These are phyloP conservation scores for Drosophila nasuta DNA, from an alignment of 1,140 invertebrate species.

Conservation along the genomic window DNA sequence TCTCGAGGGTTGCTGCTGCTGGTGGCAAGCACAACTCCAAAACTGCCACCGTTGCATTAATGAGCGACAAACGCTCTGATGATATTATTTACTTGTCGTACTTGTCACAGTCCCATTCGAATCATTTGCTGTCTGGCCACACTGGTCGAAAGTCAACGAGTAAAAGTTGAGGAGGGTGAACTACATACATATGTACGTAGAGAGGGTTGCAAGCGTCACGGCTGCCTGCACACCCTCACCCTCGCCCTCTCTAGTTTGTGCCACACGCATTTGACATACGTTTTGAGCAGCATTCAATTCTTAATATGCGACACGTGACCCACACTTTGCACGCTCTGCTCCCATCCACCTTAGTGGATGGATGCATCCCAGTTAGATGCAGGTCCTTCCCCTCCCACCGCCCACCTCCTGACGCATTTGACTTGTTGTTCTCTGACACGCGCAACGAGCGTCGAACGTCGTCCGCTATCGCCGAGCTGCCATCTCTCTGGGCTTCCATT, in stretches of 20 bases:
- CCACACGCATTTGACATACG: slow-evolving; percentile 69
- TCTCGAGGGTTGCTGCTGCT: slow-evolving; percentile 11
- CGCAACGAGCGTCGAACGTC: slow-evolving; percentile 34
- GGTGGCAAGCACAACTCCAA: not conserved
- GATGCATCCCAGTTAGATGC: slow-evolving; percentile 47
- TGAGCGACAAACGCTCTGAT: slow-evolving; percentile 72
- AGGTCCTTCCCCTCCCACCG: slow-evolving; percentile 60
- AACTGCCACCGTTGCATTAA: slow-evolving; percentile 56
- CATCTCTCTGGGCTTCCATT: slow-evolving; percentile 43
- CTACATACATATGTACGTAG: not conserved
- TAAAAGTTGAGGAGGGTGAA: not conserved
- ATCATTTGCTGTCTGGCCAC: slow-evolving; percentile 60
- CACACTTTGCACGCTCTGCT: slow-evolving; percentile 68
- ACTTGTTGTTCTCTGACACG: slow-evolving; percentile 79
- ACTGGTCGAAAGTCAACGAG: slow-evolving; percentile 72
- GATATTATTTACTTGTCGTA: slow-evolving; percentile 69
- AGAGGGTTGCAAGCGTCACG: slow-evolving; percentile 73
- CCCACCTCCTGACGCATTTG: slow-evolving; percentile 54
- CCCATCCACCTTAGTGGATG: slow-evolving; percentile 5
- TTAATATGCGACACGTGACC: slow-evolving; percentile 81
- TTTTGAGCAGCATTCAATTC: slow-evolving; percentile 72
- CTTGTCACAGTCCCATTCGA: slow-evolving; percentile 43
- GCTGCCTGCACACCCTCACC: slow-evolving; percentile 72
- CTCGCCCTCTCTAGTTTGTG: slow-evolving; percentile 21
- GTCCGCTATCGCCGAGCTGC: slow-evolving; percentile 57